Base-by-base conservation (phyloP, 1,140 invertebrate species). In the Saxidomus purpurata region DNA sequence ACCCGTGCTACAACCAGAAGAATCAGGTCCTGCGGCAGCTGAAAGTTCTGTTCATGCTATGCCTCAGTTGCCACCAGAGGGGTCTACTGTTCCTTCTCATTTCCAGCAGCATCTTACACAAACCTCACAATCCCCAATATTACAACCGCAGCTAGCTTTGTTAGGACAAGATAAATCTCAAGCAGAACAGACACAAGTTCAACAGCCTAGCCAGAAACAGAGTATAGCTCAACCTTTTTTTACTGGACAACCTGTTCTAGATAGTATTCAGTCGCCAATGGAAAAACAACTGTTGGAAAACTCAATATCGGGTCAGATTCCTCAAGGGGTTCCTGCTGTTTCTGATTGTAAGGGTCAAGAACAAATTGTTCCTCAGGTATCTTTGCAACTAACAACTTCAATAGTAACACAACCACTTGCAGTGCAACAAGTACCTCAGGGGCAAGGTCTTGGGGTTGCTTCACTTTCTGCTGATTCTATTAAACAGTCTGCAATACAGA, bases 341-440 rank as follows among this genome's bases (percentile, higher is more conserved):
- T 19, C 61, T 13, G 3, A 9, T 6, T 4, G 3, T 28, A 3
- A 67, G 61, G 6, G 25, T 67, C 61, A 31, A 31, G 61, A 28
- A 67, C 61, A 67, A 28, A 31, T 67, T 28, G 61, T 67, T 67
- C n/a, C n/a, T n/a, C n/a, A n/a, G n/a, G n/a, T n/a, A n/a, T n/a
- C 55, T 61, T 22, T 67, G 19, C 67, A 71, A 8, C 34, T 9
- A 17, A 38, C 67, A 17, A 71, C 34, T 22, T 3, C 11, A 71
- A 34, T 38, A 38, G 17, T 15, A 9, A 19, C 34, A 19, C 67
- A 71, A 19, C 34, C 28, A 19, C 1, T 34, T 71, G n/a, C 1
- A 4, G 1, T 63, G 59, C n/a, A 63, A 15, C 59, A 63, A n/a
- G 36, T 71, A 19, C 13, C 17, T 38, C 31, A 71, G 25, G 67